These are phyloP conservation scores for Hypothenemus hampei DNA, from an alignment of 1,140 invertebrate genomes.

Conservation along the genomic window DNA sequence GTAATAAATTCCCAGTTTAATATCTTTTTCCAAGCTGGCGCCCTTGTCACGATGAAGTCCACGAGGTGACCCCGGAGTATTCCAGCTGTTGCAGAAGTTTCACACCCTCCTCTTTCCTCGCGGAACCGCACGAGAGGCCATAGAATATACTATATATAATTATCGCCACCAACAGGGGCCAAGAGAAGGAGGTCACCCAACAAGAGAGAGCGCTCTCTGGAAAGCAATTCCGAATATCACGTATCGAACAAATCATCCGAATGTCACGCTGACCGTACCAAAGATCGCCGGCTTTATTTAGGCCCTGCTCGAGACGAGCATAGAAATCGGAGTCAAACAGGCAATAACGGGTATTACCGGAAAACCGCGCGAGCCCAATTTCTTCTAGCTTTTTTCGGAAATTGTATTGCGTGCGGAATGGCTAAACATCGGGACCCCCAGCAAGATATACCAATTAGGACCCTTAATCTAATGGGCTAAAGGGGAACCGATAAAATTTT, in stretches of 20 bases:
- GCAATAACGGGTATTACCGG: conserved; percentile 39
- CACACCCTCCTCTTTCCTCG: too few species aligned
- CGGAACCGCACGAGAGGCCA: too few species aligned
- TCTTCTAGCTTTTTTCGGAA: conserved; percentile 36
- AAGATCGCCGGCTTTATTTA: conserved; percentile 40
- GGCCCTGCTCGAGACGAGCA: conserved; percentile 36
- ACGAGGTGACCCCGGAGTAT: conserved; percentile 38
- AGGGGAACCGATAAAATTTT: conserved; percentile 21
- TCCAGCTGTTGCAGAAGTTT: conserved; percentile 20
- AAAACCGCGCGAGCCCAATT: conserved; percentile 38
- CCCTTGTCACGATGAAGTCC: conserved; percentile 42
- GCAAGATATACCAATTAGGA: conserved; percentile 25
- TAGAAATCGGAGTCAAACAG: conserved; percentile 43
- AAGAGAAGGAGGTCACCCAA: too few species aligned
- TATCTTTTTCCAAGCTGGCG: conserved; percentile 46
- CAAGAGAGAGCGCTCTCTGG: background rate
- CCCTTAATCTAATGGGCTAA: conserved; percentile 11
- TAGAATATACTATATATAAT: too few species aligned
- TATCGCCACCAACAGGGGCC: too few species aligned
- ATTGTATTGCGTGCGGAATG: conserved; percentile 24
- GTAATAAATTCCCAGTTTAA: conserved; percentile 44
- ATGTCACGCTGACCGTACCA: conserved; percentile 35
- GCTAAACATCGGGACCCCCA: background rate
- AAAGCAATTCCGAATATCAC: conserved; percentile 29
- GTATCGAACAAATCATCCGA: conserved; percentile 43